phyloP scores from a whole-genome alignment of 2,797 vertebrate genomes.

The Bradypodion pumilum region DNA sequence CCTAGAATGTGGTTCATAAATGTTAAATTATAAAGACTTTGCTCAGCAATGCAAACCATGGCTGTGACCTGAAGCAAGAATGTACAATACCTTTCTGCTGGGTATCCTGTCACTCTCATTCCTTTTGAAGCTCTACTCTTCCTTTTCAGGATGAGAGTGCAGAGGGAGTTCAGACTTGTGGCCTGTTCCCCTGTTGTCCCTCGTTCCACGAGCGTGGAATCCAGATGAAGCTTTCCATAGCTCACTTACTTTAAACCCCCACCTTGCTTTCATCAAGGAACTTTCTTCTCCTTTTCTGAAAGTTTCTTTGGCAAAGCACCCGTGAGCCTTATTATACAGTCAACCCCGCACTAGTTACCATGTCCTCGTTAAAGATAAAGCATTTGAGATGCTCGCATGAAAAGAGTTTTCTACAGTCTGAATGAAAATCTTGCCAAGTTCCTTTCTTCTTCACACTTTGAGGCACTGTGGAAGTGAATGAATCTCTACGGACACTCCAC shows the following conservation, averaged over 20 bases:
- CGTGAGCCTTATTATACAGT: slow-evolving; percentile 67
- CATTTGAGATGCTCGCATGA: slow-evolving; percentile 55
- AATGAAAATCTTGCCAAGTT: slow-evolving; percentile 59
- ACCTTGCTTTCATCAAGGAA: slow-evolving; percentile 72
- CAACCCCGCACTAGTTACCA: slow-evolving; percentile 42
- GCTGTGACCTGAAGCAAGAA: slow-evolving; percentile 75
- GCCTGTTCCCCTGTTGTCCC: slow-evolving; percentile 68
- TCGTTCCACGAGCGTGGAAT: slow-evolving; percentile 71
- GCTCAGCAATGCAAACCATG: slow-evolving; percentile 70
- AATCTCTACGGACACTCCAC: slow-evolving; percentile 45
- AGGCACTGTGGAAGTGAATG: slow-evolving; percentile 43
- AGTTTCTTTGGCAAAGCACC: slow-evolving; percentile 66
- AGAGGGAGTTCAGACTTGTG: slow-evolving; percentile 71
- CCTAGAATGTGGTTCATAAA: slow-evolving; percentile 71
- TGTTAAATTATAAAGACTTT: slow-evolving; percentile 76
- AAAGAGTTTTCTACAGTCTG: slow-evolving; percentile 61
- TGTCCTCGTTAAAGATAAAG: slow-evolving; percentile 49
- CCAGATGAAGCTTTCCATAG: slow-evolving; percentile 55
- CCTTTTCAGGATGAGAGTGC: slow-evolving; percentile 70
- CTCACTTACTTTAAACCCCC: slow-evolving; percentile 34
- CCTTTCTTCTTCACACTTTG: slow-evolving; percentile 75
- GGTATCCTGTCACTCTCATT: slow-evolving; percentile 76
- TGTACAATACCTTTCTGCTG: slow-evolving; percentile 70
- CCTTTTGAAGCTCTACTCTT: slow-evolving; percentile 80
- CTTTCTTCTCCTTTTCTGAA: slow-evolving; percentile 65